These are phyloP conservation scores for Danio tinwini DNA, from an alignment of 2,797 vertebrate species.

Conservation along the genomic window DNA sequence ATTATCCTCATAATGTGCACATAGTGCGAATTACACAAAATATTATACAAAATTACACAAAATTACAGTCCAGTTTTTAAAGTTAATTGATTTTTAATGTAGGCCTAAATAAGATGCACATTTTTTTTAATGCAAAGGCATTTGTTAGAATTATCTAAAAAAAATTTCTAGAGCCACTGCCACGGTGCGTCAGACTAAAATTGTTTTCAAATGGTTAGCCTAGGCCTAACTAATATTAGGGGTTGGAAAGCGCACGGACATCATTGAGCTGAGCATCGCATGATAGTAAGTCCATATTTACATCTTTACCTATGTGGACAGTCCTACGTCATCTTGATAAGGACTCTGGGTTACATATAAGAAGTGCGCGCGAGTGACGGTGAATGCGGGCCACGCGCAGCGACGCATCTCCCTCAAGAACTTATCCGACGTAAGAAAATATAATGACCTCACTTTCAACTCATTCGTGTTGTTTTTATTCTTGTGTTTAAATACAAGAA, in stretches of 20 bases:
- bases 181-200: background rate
- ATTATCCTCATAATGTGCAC: background rate
- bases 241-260: background rate
- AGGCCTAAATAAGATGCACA: no score
- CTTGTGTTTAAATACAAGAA: background rate
- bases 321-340: constrained; percentile 46
- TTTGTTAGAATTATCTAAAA: background rate
- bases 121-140: background rate
- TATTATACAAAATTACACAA: no score
- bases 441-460: background rate
- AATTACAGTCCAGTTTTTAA: background rate
- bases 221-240: no score
- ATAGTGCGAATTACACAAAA: background rate
- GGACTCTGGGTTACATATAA: constrained; percentile 39
- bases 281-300: background rate
- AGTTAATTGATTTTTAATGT: no score
- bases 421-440: background rate
- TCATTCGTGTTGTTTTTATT: background rate
- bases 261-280: background rate
- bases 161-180: background rate
- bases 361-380: background rate
- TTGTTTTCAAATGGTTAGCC: background rate
- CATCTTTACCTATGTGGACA: constrained; percentile 30
- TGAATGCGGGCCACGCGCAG: background rate
- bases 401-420: background rate